Conservation (phyloP, 2,797 vertebrate species). For the Ctenopoma multispine region DNA sequence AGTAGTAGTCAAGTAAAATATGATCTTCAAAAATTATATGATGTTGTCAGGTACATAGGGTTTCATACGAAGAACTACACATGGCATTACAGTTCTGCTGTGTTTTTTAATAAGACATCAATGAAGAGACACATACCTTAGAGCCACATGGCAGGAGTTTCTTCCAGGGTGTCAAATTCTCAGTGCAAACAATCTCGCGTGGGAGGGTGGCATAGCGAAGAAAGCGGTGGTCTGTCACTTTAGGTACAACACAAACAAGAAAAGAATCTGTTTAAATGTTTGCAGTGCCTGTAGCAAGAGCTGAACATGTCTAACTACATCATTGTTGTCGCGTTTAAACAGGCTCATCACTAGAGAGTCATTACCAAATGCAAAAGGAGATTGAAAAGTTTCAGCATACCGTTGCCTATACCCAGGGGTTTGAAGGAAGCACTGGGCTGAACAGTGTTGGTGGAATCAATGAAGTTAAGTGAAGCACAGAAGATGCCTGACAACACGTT, state of each 20-base stretch:
- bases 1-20: too few relatives aligned
- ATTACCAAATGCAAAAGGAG: conserved; percentile 3
- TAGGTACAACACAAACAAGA: conserved; percentile 38
- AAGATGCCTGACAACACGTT: conserved; percentile 97
- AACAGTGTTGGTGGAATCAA: conserved; percentile 97
- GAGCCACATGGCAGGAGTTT: conserved; percentile 97
- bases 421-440: conserved; percentile 96
- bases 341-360: background rate
- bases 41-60: background rate
- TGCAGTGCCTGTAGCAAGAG: background rate
- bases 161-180: conserved; percentile 99
- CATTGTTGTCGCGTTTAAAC: background rate
- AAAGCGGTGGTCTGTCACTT: conserved; percentile 92
- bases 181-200: conserved; percentile 96
- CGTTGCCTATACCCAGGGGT: conserved; percentile 92
- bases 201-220: conserved; percentile 94
- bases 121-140: conserved; percentile 83
- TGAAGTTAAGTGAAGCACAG: conserved; percentile 98
- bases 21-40: background rate
- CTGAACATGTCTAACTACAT: background rate
- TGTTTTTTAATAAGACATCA: background rate
- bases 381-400: conserved; percentile 83
- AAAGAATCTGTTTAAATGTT: background rate
- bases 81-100: background rate
- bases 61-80: background rate